A percentile compares a stretch with the other conserved stretches of the same genome.
phyloP scores from a whole-genome alignment of 2,888 invertebrate genomes.

The Conops quadrifasciatus region DNA sequence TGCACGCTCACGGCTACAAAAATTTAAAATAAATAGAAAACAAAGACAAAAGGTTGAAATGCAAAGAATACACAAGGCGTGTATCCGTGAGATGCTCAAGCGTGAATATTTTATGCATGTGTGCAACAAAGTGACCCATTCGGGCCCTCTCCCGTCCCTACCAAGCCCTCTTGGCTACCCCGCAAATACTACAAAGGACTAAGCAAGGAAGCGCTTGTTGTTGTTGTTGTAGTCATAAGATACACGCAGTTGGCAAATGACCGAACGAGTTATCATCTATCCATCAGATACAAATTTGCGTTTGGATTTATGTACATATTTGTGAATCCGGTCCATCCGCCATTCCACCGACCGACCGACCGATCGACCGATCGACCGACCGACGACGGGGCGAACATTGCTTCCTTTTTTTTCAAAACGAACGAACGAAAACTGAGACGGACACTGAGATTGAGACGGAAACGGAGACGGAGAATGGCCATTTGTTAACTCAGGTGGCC shows the following conservation, averaged over 20 bases:
- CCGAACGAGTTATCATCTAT: constrained; percentile 43
- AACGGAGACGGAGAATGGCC: too few species aligned
- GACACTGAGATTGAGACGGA: too few species aligned
- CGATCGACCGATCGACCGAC: neutral
- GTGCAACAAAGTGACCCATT: constrained; percentile 20
- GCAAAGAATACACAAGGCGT: constrained; percentile 46
- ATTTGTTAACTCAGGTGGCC: too few species aligned
- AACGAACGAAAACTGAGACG: too few species aligned
- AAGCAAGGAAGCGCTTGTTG: neutral
- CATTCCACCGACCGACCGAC: neutral
- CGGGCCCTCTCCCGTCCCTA: too few species aligned
- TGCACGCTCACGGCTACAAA: neutral
- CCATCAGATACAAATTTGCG: constrained; percentile 53
- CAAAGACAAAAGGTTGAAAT: constrained; percentile 41
- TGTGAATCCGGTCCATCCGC: neutral
- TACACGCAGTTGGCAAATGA: constrained; percentile 32
- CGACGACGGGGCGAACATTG: too few species aligned
- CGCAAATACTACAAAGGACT: too few species aligned
- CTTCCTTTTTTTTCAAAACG: too few species aligned
- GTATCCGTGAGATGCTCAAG: constrained; percentile 38
- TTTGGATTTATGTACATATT: constrained; percentile 58
- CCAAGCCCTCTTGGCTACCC: too few species aligned
- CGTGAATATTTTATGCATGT: constrained; percentile 41
- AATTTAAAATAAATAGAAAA: constrained; percentile 10
- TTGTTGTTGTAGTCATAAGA: constrained; percentile 14